Conservation (phyloP, 1,140 invertebrate species). For the Drosophila rufa region DNA sequence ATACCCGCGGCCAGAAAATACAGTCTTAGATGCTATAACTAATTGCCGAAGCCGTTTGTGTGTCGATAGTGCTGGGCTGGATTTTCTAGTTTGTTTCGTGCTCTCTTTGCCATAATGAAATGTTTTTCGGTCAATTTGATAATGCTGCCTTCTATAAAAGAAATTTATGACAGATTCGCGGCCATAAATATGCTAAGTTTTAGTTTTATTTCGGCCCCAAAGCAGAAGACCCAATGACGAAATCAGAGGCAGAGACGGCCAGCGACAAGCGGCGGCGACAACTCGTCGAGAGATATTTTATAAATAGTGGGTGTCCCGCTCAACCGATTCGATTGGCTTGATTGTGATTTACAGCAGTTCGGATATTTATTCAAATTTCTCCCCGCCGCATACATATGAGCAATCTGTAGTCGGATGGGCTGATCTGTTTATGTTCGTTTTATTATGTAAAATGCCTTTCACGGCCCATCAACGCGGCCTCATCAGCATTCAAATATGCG, state of each 20-base stretch:
- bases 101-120: constrained; percentile 73
- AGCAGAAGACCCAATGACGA: constrained; percentile 61
- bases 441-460: constrained; percentile 79
- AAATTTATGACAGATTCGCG: constrained; percentile 75
- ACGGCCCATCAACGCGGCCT: constrained; percentile 62
- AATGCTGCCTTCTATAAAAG: constrained; percentile 75
- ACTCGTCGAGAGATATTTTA: constrained; percentile 55
- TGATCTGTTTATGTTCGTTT: constrained; percentile 69
- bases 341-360: constrained; percentile 81
- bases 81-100: constrained; percentile 48
- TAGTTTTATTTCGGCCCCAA: constrained; percentile 50
- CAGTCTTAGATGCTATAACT: constrained; percentile 46
- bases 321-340: constrained; percentile 73
- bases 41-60: constrained; percentile 52
- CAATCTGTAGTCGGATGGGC: constrained; percentile 40
- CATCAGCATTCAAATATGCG: constrained; percentile 78
- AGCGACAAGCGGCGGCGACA: constrained; percentile 57
- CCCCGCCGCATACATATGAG: constrained; percentile 25
- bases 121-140: constrained; percentile 81
- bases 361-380: constrained; percentile 78
- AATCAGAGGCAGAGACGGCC: constrained; percentile 48
- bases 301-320: constrained; percentile 78
- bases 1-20: constrained; percentile 11
- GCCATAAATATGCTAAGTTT: constrained; percentile 71
- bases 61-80: constrained; percentile 16